A percentile compares a stretch with the other conserved stretches of the same genome.
Conservation (phyloP, 2,113 vertebrate species). For the Anarrhichthys ocellatus region DNA sequence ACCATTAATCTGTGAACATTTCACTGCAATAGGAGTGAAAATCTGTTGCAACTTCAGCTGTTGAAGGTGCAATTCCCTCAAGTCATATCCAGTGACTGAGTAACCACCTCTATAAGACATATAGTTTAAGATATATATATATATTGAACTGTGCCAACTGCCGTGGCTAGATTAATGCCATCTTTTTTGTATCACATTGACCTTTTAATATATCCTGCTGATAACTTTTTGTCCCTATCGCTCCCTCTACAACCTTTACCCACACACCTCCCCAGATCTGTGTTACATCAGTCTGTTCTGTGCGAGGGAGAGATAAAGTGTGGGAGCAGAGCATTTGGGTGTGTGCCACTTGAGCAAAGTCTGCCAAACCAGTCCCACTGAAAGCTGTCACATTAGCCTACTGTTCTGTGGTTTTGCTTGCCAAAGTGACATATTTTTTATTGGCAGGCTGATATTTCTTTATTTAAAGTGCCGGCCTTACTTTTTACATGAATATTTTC, state of each 20-base stretch:
- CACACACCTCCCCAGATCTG: conserved; percentile 33
- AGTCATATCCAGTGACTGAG: conserved; percentile 27
- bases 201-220: conserved; percentile 60
- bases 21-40: conserved; percentile 42
- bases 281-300: conserved; percentile 40
- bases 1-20: conserved; percentile 54
- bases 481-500: conserved; percentile 47
- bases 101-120: conserved; percentile 26
- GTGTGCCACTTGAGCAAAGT: conserved; percentile 72
- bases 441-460: conserved; percentile 64
- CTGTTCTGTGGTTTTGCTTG: conserved; percentile 64
- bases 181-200: conserved; percentile 33
- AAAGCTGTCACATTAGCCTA: conserved; percentile 79
- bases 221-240: conserved; percentile 49
- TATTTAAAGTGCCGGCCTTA: conserved; percentile 66
- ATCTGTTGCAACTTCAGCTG: conserved; percentile 67
- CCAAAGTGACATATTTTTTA: conserved; percentile 76
- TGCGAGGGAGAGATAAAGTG: conserved; percentile 47
- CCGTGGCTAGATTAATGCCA: background rate
- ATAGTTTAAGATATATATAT: conserved; percentile 2
- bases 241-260: conserved; percentile 54
- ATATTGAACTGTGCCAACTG: background rate
- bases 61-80: conserved; percentile 62
- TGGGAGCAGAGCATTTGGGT: conserved; percentile 68
- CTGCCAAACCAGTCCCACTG: conserved; percentile 77